Base-by-base conservation (phyloP, 2,888 invertebrate species). In the Mythimna impura region DNA sequence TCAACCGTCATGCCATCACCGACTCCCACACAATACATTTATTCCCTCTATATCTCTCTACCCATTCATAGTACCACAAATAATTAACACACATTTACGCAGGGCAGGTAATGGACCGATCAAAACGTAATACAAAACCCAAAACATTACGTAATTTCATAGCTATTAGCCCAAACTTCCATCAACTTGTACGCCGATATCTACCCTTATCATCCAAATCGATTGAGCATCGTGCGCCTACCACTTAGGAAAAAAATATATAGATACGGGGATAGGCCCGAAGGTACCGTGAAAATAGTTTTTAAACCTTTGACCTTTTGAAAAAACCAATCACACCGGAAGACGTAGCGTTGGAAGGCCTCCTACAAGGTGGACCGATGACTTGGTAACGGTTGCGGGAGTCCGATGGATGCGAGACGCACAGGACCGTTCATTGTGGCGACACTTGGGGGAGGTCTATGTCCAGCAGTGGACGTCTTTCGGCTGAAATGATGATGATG, bases 161-260 rank as follows among this genome's bases (percentile, higher is more conserved):
- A 63, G 57, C 62, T 22, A 67, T 74, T 77, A 66, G 50, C 7
- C 60, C n/a, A 61, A 50, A 64, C 43, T 36, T 74, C 43, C 66
- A 77, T 67, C 58, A 68, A 36, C 25, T 12, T 50, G 3, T 43
- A 58, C 47, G 3, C 7, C n/a, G n/a, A 40, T 63, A 50, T 22
- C 47, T 34, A 52, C 63, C 34, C 34, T 47, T 60, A 52, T 43
- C 60, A 22, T 63, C 3, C 12, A 64, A 66, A 79, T 79, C 77
- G 70, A 81, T 79, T 57, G 40, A 66, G 12, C 34, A 58, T 43
- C 47, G 63, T 25, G 30, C n/a, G 25, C 66, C 30, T 65, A 30
- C 55, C 55, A 62, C 34, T 50, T 50, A 50, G 20, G 34, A 34
- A 78, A 71, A n/a, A 81, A 70, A 30, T 57, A 30, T 61, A 66